Percentiles rank a stretch among this genome's conserved stretches.
Conservation (phyloP, 2,113 vertebrate species). For the Taxidea taxus region DNA sequence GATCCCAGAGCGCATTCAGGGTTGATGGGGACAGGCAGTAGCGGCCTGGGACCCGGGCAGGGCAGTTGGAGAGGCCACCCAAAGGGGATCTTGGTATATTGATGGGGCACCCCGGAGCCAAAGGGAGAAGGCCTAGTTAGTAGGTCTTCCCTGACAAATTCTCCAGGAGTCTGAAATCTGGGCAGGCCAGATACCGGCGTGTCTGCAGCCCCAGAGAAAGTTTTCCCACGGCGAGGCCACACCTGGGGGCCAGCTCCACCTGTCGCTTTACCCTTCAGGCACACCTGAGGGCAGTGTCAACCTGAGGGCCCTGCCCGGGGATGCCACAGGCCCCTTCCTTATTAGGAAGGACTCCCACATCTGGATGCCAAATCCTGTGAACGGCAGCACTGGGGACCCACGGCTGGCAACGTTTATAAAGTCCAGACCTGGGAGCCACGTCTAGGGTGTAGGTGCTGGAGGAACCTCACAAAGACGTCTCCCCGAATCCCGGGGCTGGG, state of each 20-base stretch:
- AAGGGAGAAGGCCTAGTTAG: not conserved
- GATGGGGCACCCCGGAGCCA: not conserved
- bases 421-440: not conserved
- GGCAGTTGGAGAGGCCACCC: not conserved
- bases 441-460: not conserved
- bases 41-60: not conserved
- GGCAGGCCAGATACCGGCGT: not conserved
- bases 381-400: not conserved
- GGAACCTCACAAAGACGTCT: no score
- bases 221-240: not conserved
- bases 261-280: not conserved
- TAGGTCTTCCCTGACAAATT: not conserved
- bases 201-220: not conserved
- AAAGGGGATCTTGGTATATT: not conserved
- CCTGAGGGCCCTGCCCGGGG: not conserved
- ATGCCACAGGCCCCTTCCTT: accelerated
- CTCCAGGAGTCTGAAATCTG: not conserved
- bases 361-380: not conserved
- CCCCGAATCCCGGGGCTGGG: not conserved
- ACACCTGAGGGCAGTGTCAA: not conserved
- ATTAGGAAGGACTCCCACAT: not conserved
- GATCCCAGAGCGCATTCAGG: not conserved
- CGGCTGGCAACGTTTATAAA: not conserved
- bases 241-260: not conserved
- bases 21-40: not conserved